These are phyloP conservation scores for Alectoris magna DNA, from an alignment of 2,797 vertebrate species.

Conservation along the genomic window DNA sequence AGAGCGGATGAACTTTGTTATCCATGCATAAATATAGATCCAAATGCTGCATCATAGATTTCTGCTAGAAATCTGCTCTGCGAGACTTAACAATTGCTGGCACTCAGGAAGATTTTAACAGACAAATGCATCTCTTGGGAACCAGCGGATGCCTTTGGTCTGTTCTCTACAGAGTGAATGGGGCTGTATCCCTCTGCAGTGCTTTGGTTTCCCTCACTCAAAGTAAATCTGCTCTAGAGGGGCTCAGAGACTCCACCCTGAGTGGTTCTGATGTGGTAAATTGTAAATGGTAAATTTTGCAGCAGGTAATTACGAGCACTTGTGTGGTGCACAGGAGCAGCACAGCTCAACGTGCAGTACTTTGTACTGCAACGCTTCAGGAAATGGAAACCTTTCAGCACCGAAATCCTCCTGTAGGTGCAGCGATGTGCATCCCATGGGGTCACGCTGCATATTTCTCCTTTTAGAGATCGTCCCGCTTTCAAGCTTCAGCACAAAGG, in stretches of 20 bases:
- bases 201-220: neutral
- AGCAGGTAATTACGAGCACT: neutral
- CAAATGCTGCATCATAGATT: neutral
- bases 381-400: too few species aligned
- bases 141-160: neutral
- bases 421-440: too few species aligned
- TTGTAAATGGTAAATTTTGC: neutral
- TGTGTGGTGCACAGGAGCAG: too few species aligned
- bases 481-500: neutral
- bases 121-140: neutral
- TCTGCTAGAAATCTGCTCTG: neutral
- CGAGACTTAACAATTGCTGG: neutral
- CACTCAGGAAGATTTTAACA: neutral
- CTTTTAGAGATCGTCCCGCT: neutral
- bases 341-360: too few species aligned
- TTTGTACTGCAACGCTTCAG: too few species aligned
- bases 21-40: neutral
- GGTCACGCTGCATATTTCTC: too few species aligned
- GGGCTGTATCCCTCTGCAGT: neutral
- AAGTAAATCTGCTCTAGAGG: too few species aligned
- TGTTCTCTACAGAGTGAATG: rapidly evolving
- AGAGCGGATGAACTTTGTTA: constrained; percentile 17
- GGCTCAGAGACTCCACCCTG: neutral
- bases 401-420: too few species aligned
- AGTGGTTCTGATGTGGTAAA: neutral